Base-by-base conservation (phyloP, 2,113 vertebrate genomes). In the Daboia siamensis region DNA sequence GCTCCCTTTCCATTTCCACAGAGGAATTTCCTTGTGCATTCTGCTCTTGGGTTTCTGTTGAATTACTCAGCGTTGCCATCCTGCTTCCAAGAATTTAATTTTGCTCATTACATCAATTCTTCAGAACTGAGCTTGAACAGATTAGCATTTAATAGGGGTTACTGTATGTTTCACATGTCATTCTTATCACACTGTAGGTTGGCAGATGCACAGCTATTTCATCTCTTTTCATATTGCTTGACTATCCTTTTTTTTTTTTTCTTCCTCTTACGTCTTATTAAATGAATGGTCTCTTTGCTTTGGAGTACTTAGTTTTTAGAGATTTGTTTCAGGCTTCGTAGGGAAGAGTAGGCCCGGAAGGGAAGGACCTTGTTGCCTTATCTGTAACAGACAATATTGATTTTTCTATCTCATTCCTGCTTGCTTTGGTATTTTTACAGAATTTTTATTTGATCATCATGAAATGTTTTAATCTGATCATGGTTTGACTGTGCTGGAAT, bases 31-130 rank as follows among this genome's bases (percentile, higher is more conserved):
- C 44, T 85, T 29, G 26, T 59, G 61, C 92, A 64, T 91, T 86
- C 9, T 33, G 39, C 2, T 39, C 23, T 48, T 93, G 2, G 92
- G 59, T 95, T 69, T 92, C 94, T 93, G 94, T 88, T 93, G 90
- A 90, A 90, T 95, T 94, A 95, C 85, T 96, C 95, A 94, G 69
- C 94, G 90, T 94, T 92, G 39, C 95, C 91, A 92, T 95, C 26
- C 56, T 51, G 61, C 94, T 89, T 84, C 17, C 52, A 44, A 57
- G 17, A 57, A 29, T 90, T 80, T 89, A 57, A 59, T 48, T 90
- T 85, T 33, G 29, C 12, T 80, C 57, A 11, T 48, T 46, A 6
- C 52, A 33, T 69, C 61, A 56, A 54, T 84, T 88, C 61, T 24
- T 3, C 12, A 39, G 12, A 85, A 86, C 29, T 52, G 59, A 92